A percentile compares a stretch with the other conserved stretches of the same genome.
Evolutionary conservation across 2,113 vertebrate species (phyloP).

Genomic region (Rhinoptilus africanus): DNA sequence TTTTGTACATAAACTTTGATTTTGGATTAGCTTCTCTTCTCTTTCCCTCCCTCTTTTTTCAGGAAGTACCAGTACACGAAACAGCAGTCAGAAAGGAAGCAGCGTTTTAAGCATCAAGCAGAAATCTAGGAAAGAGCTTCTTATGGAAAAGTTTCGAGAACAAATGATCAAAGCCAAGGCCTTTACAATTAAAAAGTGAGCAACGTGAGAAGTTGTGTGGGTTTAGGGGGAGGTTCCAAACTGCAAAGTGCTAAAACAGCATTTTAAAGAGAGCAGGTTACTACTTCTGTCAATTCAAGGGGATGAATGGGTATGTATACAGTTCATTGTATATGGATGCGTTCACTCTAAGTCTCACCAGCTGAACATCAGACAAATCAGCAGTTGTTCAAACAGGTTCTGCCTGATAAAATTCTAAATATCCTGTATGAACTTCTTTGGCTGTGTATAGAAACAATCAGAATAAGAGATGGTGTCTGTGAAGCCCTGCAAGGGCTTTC

Average conservation of each 20-base stretch:
- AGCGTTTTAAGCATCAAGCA: constrained; percentile 84
- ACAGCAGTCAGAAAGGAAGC: constrained; percentile 89
- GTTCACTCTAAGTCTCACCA: neutral
- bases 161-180: constrained; percentile 89
- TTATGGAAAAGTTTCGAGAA: constrained; percentile 89
- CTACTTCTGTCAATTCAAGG: neutral
- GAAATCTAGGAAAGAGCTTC: constrained; percentile 88
- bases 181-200: constrained; percentile 87
- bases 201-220: neutral
- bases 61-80: constrained; percentile 90
- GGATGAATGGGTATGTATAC: neutral
- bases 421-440: neutral
- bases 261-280: neutral
- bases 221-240: neutral
- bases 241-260: neutral
- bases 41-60: neutral
- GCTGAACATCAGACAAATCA: neutral
- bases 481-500: neutral
- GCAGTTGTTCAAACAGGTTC: neutral
- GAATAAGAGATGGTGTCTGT: neutral
- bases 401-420: neutral
- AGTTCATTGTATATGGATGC: neutral
- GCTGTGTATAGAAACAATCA: neutral
- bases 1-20: neutral
- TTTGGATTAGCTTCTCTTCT: neutral